Evolutionary conservation across 2,113 vertebrate species (phyloP).

Genomic region (Trochalopteron elliotii): DNA sequence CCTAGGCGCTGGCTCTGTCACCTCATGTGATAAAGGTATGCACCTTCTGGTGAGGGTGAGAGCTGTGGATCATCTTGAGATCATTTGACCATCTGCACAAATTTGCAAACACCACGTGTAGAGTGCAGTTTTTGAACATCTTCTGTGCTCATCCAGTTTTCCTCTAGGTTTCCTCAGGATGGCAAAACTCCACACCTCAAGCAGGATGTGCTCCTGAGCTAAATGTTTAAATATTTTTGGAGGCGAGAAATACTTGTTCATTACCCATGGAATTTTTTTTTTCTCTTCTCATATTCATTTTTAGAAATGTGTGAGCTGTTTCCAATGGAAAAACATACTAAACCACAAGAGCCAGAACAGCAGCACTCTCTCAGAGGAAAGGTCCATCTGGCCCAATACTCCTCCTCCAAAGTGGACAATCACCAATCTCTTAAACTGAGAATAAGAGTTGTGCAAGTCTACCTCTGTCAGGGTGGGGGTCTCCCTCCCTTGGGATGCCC

Average conservation of each 20-base stretch:
- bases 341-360: neutral
- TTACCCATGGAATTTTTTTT: neutral
- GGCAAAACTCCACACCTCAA: neutral
- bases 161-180: neutral
- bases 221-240: neutral
- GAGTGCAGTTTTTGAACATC: neutral
- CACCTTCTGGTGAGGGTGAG: neutral
- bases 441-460: neutral
- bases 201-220: neutral
- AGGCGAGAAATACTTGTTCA: neutral
- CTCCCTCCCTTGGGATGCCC: rapidly evolving
- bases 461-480: neutral
- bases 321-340: neutral
- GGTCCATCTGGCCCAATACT: neutral
- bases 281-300: neutral
- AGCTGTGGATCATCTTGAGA: neutral
- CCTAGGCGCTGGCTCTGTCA: neutral
- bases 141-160: neutral
- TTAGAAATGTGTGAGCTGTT: neutral
- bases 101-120: neutral
- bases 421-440: neutral
- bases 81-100: neutral
- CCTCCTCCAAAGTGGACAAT: neutral
- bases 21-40: neutral
- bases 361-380: neutral